Conservation (phyloP, 1,140 invertebrate species). For the Agrypnia vestita region DNA sequence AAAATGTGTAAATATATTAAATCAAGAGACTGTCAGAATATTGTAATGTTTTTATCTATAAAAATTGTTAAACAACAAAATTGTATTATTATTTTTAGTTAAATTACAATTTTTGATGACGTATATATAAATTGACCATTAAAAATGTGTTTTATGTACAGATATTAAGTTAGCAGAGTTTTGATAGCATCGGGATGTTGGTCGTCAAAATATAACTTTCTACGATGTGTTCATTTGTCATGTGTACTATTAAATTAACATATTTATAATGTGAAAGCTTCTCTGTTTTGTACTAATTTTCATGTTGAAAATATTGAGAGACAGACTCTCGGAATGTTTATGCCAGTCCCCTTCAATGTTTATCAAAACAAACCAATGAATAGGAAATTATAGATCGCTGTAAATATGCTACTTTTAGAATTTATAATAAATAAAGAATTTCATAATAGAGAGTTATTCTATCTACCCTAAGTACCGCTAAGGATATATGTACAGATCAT, state of each 20-base stretch:
- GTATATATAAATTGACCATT: not conserved
- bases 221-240: slow-evolving; percentile 29
- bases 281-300: slow-evolving; percentile 8
- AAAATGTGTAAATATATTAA: slow-evolving; percentile 7
- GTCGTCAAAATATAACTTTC: slow-evolving; percentile 3
- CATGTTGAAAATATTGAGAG: not conserved
- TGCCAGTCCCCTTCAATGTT: slow-evolving; percentile 22
- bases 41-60: slow-evolving; percentile 28
- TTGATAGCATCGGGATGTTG: not conserved
- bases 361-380: slow-evolving; percentile 42
- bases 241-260: slow-evolving; percentile 13
- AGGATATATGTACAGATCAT: too few relatives aligned
- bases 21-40: slow-evolving; percentile 34
- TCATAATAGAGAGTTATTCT: slow-evolving; percentile 24
- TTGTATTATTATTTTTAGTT: slow-evolving; percentile 24
- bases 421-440: slow-evolving; percentile 34
- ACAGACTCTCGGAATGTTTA: not conserved
- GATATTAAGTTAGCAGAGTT: slow-evolving; percentile 3
- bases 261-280: not conserved
- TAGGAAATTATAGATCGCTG: slow-evolving; percentile 42
- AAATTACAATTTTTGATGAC: slow-evolving; percentile 20
- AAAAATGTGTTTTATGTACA: not conserved
- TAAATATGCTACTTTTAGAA: slow-evolving; percentile 38
- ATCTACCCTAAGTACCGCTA: not conserved
- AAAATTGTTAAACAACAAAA: slow-evolving; percentile 20